Base-by-base conservation (phyloP, 1,140 invertebrate genomes). In the Goniozus legneri region DNA sequence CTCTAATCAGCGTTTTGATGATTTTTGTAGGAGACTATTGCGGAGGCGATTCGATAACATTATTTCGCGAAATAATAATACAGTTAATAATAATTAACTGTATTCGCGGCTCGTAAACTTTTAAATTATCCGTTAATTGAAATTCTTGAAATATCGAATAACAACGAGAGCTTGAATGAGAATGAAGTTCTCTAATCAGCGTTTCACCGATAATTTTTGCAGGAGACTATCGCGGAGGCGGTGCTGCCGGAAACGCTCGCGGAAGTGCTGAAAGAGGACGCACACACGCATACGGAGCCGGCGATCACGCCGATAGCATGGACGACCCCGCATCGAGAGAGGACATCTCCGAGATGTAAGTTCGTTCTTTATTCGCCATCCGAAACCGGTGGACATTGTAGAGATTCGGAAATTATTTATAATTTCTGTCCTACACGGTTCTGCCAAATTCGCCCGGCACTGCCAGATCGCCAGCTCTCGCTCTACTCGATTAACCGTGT, bases 261-360 rank as follows among this genome's bases (percentile, higher is more conserved):
- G 59, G 61, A 37, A 70, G 58, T 58, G 58, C 57, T 21, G 71
- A 76, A 49, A 65, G 67, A 58, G 65, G 69, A 63, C 69, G 73
- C 46, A 56, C 67, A 62, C 68, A 65, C 47, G 63, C 56, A 62
- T 72, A 65, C 50, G 58, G 62, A 46, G 57, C 47, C 21, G 43
- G 48, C 39, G 71, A 74, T 67, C 71, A 74, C 64, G 58, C 62
- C 36, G 69, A 73, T 54, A 71, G 58, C 36, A 71, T 74, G 64
- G 73, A 76, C 50, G 67, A 71, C 51, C 73, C 71, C 36, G 73
- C 71, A 8, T 73, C 69, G 10, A 64, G 69, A 53, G 73, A 76
- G 58, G 73, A 76, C 52, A 75, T 76, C 46, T 69, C 72, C 22
- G 73, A 75, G 67, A 75, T 76, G 73, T 75, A 70, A 40, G 65